phyloP scores from a whole-genome alignment of 1,140 invertebrate species.

The Pogonus chalceus region DNA sequence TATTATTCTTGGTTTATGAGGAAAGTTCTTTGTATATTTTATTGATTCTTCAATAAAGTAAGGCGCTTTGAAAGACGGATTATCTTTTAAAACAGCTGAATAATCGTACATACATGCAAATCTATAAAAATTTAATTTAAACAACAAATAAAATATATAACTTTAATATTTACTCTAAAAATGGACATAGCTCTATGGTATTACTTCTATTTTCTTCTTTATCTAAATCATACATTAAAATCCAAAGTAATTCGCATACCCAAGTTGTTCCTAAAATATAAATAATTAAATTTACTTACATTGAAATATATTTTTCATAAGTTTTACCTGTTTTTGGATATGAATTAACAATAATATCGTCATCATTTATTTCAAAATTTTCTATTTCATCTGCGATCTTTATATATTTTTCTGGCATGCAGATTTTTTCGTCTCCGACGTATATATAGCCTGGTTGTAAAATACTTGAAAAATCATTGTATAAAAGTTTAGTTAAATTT shows the following conservation, averaged over 20 bases:
- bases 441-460: not conserved
- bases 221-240: not conserved
- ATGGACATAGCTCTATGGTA: not conserved
- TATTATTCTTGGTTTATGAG: constrained; percentile 48
- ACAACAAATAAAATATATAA: not conserved
- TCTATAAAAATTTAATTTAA: not conserved
- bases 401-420: not conserved
- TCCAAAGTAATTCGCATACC: not conserved
- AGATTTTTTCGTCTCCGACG: not conserved
- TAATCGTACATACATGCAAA: not conserved
- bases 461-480: not conserved
- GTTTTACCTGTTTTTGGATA: not conserved
- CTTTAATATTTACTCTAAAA: not conserved
- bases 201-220: not conserved
- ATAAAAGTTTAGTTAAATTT: not conserved
- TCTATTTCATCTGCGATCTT: not conserved
- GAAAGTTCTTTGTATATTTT: not conserved
- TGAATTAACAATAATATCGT: not conserved
- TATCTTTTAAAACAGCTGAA: not conserved
- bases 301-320: too few relatives aligned
- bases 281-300: too few relatives aligned
- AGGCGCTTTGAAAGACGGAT: not conserved
- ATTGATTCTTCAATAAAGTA: not conserved
- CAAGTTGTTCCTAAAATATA: not conserved
- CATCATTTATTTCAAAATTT: not conserved